Percentiles rank a stretch among this genome's conserved stretches.
Conservation (phyloP, 2,113 vertebrate genomes). For the Brachypodius melanocephalos region DNA sequence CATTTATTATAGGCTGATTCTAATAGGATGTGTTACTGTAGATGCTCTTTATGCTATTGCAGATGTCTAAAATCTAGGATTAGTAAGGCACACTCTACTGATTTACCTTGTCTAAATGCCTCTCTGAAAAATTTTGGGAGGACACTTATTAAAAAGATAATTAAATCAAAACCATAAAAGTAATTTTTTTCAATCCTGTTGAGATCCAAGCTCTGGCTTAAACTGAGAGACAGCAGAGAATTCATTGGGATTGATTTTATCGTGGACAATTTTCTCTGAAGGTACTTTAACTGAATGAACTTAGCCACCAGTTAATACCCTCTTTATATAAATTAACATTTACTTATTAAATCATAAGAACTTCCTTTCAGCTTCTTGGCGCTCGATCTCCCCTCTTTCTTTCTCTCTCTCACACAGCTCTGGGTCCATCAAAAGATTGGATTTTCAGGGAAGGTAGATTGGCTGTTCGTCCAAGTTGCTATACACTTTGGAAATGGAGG, state of each 20-base stretch:
- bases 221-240: background rate
- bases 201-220: background rate
- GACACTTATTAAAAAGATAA: background rate
- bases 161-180: background rate
- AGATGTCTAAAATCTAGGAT: background rate
- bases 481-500: background rate
- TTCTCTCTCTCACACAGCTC: background rate
- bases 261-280: background rate
- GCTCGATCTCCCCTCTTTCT: background rate
- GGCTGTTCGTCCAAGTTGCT: background rate
- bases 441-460: background rate
- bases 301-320: background rate
- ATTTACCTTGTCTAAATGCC: background rate
- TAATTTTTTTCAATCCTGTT: background rate
- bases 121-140: background rate
- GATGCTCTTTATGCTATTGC: background rate
- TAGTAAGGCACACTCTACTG: background rate
- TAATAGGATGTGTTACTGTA: background rate
- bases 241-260: background rate
- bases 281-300: background rate
- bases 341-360: background rate
- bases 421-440: background rate
- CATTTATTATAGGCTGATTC: slow-evolving; percentile 1
- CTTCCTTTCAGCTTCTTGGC: background rate
- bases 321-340: slow-evolving; percentile 1